Conservation (phyloP, 2,888 invertebrate species). For the Caenorhabditis drosophilae region DNA sequence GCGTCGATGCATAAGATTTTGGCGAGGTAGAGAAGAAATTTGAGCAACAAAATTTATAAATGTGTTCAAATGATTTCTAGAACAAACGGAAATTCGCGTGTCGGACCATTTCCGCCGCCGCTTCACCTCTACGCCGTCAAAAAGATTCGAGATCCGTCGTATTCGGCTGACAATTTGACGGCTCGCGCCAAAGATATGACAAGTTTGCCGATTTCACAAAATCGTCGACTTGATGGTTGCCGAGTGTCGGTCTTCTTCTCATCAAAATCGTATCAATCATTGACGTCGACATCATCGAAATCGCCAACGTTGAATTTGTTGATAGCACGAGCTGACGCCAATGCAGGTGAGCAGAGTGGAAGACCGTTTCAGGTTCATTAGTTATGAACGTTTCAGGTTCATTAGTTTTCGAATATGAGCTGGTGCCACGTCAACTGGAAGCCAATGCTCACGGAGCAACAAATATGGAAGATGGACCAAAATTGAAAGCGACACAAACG, state of each 20-base stretch:
- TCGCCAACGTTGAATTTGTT: slow-evolving; percentile 8
- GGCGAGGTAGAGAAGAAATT: slow-evolving; percentile 7
- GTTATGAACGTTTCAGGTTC: too few species aligned
- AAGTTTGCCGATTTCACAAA: slow-evolving; percentile 9
- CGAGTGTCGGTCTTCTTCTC: slow-evolving; percentile 48
- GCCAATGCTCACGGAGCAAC: too few species aligned
- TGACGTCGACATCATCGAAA: slow-evolving; percentile 10
- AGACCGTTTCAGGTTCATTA: too few species aligned
- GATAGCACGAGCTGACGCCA: slow-evolving; percentile 40
- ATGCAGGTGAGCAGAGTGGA: slow-evolving; percentile 25
- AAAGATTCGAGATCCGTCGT: slow-evolving; percentile 77
- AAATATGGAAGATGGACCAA: slow-evolving; percentile 29
- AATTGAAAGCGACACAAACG: slow-evolving; percentile 20
- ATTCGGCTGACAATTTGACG: slow-evolving; percentile 57
- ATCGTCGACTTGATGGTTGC: slow-evolving; percentile 28
- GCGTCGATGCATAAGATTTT: slow-evolving; percentile 7
- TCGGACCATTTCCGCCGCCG: slow-evolving; percentile 89
- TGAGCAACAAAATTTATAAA: too few species aligned
- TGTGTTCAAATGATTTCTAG: too few species aligned
- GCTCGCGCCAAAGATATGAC: slow-evolving; percentile 66
- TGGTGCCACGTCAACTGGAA: slow-evolving; percentile 5
- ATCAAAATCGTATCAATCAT: slow-evolving; percentile 19
- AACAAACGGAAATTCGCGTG: slow-evolving; percentile 78
- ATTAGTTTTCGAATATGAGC: slow-evolving; percentile 37
- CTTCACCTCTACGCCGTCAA: slow-evolving; percentile 81